A percentile compares a stretch with the other conserved stretches of the same genome.
Conservation (phyloP, 2,888 invertebrate species). For the Folsomia manolachei region DNA sequence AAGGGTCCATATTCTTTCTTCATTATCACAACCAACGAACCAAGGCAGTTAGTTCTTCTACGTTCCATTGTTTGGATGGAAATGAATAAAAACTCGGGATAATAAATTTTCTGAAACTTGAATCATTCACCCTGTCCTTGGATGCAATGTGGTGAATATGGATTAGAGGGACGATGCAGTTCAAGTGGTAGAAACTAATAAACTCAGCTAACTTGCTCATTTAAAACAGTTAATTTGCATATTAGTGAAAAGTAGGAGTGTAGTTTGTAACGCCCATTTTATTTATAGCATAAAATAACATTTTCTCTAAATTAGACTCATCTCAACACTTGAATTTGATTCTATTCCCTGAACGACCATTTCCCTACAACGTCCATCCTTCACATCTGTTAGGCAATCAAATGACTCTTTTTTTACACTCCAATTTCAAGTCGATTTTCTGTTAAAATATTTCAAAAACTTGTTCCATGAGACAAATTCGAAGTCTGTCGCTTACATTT, state of each 20-base stretch:
- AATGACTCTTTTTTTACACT: neutral
- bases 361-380: neutral
- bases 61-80: no score
- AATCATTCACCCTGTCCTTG: neutral
- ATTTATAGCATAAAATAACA: neutral
- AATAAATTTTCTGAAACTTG: no score
- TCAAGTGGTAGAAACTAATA: slow-evolving; percentile 3
- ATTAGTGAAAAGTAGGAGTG: slow-evolving; percentile 2
- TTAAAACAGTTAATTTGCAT: slow-evolving; percentile 10
- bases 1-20: neutral
- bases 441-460: no score
- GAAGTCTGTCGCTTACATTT: no score
- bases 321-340: neutral
- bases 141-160: neutral
- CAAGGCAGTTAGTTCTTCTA: no score
- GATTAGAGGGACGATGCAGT: neutral
- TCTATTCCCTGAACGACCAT: neutral
- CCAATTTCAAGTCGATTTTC: neutral
- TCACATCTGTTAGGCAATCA: neutral
- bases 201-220: neutral
- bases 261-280: neutral
- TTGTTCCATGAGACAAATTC: no score
- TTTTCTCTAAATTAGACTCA: neutral
- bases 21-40: no score
- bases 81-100: neutral